Base-by-base conservation (phyloP, 2,113 vertebrate species). In the Menidia beryllina region DNA sequence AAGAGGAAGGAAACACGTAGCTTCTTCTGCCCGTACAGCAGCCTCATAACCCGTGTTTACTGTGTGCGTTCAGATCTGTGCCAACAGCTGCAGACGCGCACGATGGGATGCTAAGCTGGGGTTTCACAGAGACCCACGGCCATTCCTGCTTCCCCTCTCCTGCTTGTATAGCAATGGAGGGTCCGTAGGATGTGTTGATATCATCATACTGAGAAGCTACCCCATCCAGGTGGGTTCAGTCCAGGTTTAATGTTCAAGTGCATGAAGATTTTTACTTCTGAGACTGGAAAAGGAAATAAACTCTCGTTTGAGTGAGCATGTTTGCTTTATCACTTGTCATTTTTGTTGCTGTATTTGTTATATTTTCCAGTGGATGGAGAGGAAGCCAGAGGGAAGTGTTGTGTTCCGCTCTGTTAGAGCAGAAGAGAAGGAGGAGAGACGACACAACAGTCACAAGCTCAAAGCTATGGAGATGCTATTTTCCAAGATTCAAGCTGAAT, bases 361-460 rank as follows among this genome's bases (percentile, higher is more conserved):
- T 2, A 19, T 51, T 53, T 69, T 53, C 19, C 52, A 99, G 98
- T 99, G 97, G 97, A 91, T 99, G 96, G 97, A 98, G 90, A 98
- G 96, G 81, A 94, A 90, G 4, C 45, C 92, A 25, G 83, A 92
- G 26, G 95, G 96, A 41, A 89, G 92, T 0, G 95, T 94, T 0
- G 24, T 97, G 78, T 99, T 99, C 75, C 95, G 98, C 39, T 96
- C 92, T 27, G 92, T 88, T 51, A 95, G 95, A 66, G 95, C 96
- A 64, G 98, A 99, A 90, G 96, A 96, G 83, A 95, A 93, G 75
- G 96, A 97, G 83, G 95, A 90, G 55, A 88, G 89, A 60, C 94
- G 82, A 45, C 91, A 95, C 67, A 86, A 88, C 60, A 91, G 89
- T 34, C 69, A 79, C 36, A 94, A 94, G 30, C 94, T 97, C 24